These are phyloP conservation scores for Leucophenga varia DNA, from an alignment of 1,140 invertebrate genomes.

Conservation along the genomic window DNA sequence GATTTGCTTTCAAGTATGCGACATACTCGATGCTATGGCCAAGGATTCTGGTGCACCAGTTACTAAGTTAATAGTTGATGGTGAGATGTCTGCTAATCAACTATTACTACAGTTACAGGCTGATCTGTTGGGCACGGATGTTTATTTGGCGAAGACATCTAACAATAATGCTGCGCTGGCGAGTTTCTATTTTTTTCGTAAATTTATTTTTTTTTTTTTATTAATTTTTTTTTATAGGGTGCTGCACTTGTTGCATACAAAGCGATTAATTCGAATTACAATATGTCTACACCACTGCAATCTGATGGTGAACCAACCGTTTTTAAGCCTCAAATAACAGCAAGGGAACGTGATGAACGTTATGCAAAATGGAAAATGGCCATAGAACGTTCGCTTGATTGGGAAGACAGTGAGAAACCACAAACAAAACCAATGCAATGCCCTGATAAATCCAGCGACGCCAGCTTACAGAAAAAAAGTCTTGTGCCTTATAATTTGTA, in stretches of 20 bases:
- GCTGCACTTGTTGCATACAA: slow-evolving; percentile 80
- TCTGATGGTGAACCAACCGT: slow-evolving; percentile 59
- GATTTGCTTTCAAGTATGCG: slow-evolving; percentile 87
- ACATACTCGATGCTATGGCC: slow-evolving; percentile 85
- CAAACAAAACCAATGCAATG: too few relatives aligned
- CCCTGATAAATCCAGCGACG: too few relatives aligned
- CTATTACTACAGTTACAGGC: slow-evolving; percentile 78
- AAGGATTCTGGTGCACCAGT: slow-evolving; percentile 79
- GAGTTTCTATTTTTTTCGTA: background rate
- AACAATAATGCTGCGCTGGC: slow-evolving; percentile 66
- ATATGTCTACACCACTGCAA: slow-evolving; percentile 53
- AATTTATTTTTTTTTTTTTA: slow-evolving; percentile 1
- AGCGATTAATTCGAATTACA: slow-evolving; percentile 64
- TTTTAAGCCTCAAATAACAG: slow-evolving; percentile 68
- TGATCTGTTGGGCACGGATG: slow-evolving; percentile 60
- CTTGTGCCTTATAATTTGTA: too few relatives aligned
- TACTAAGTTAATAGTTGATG: slow-evolving; percentile 79
- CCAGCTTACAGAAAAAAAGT: too few relatives aligned
- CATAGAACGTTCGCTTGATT: slow-evolving; percentile 75
- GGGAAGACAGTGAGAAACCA: too few relatives aligned
- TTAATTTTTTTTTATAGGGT: slow-evolving; percentile 58
- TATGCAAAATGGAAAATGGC: slow-evolving; percentile 85
- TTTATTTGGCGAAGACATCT: too few relatives aligned
- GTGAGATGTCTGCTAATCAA: slow-evolving; percentile 88
- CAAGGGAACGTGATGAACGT: slow-evolving; percentile 70